Base-by-base conservation (phyloP, 2,113 vertebrate species). In the Rynchops niger region DNA sequence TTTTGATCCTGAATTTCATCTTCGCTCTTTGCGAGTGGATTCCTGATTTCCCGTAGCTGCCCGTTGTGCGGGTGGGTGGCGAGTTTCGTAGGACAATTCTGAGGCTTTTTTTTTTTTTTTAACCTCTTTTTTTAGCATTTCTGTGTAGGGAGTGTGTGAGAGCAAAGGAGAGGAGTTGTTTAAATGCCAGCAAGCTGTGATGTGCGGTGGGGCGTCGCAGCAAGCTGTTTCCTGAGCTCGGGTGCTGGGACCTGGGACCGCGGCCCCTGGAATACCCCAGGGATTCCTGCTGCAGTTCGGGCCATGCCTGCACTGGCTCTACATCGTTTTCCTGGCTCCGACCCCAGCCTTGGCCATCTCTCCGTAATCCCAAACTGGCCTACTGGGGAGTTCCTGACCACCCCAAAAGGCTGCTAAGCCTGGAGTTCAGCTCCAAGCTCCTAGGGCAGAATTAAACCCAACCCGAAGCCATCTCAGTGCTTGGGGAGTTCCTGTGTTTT, bases 151-250 rank as follows among this genome's bases (percentile, higher is more conserved):
- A 17, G 9, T 1, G 18, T 30, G 12, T 34, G 69, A 50, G 36
- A 80, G 26, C 53, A 65, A 82, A 82, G 43, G 53, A 69, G n/a
- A 12, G 66, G 47, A 63, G 14, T 4, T 88, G 8, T 20, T 71
- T 63, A 49, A 82, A 21, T 15, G 23, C 5, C 45, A 71, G 36
- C 23, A 36, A 56, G 40, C 21, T 58, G 66, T 22, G 50, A 23
- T 2, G 9, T 81, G 56, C 16, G 0, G 0, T 25, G n/a, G 50
- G 42, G 8, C 3, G 4, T 30, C 53, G 47, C 38, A 67, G n/a
- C 26, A 65, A 40, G 25, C 16, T 17, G 3, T n/a, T 80, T 40
- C 18, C 52, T 42, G 66, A 63, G 42, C 53, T 76, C 7, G 2
- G 26, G 34, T 43, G 45, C 50, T 66, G 63, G n/a, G n/a, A n/a